A percentile compares a stretch with the other conserved stretches of the same genome.
phyloP scores from a whole-genome alignment of 2,113 vertebrate species.

The Macrotus californicus region DNA sequence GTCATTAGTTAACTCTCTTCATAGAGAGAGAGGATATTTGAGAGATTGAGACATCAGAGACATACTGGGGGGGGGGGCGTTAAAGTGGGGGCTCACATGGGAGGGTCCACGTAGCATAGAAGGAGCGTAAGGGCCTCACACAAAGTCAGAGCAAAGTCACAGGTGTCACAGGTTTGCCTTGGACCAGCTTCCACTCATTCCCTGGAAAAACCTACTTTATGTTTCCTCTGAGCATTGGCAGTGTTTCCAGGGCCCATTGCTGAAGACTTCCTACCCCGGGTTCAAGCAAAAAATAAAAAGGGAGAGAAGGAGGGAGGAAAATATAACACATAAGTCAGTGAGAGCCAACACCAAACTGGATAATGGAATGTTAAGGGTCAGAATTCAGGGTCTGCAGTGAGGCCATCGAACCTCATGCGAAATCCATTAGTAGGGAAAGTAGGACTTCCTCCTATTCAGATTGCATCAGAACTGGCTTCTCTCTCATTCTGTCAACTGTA shows the following conservation, averaged over 20 bases:
- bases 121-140: neutral
- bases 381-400: neutral
- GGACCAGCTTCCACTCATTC: neutral
- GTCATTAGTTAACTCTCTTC: neutral
- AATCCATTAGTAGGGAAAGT: neutral
- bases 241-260: neutral
- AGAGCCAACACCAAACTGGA: neutral
- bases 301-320: neutral
- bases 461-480: neutral
- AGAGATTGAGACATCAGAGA: neutral
- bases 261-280: too few relatives aligned
- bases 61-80: too few relatives aligned
- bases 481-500: neutral
- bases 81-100: neutral
- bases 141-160: neutral
- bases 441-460: neutral
- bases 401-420: accelerated
- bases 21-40: neutral
- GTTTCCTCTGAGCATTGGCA: neutral
- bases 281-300: neutral
- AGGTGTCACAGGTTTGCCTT: neutral
- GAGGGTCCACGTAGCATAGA: neutral
- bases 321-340: neutral
- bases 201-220: too few relatives aligned
- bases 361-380: neutral